Percentiles rank a stretch among this genome's conserved stretches.
These are phyloP conservation scores for Maniola hyperantus DNA, from an alignment of 2,888 invertebrate species.

Conservation along the genomic window DNA sequence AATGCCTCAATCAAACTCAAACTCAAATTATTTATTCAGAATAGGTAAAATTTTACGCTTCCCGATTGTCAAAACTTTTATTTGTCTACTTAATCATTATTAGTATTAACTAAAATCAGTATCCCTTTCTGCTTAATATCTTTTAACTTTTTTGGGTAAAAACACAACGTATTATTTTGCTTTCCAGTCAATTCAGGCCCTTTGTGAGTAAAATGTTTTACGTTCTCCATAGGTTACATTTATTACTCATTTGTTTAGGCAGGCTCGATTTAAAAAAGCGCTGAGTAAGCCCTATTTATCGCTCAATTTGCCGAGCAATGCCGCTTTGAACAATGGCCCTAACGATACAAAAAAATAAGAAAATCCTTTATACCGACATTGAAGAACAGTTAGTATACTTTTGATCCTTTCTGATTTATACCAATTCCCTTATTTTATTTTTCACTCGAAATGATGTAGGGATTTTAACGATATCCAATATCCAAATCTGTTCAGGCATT, in stretches of 20 bases:
- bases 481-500: too few relatives aligned
- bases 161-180: background rate
- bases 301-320: background rate
- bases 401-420: background rate
- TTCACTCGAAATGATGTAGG: too few relatives aligned
- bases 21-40: too few relatives aligned
- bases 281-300: slow-evolving; percentile 1
- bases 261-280: slow-evolving; percentile 2
- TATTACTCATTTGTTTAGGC: slow-evolving; percentile 8
- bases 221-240: slow-evolving; percentile 2
- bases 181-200: background rate
- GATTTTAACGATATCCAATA: too few relatives aligned
- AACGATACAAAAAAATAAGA: slow-evolving; percentile 2
- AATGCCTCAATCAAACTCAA: too few relatives aligned
- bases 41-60: too few relatives aligned
- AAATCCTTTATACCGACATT: background rate
- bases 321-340: background rate
- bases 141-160: background rate
- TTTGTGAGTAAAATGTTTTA: background rate
- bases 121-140: background rate
- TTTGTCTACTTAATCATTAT: too few relatives aligned
- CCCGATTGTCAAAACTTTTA: too few relatives aligned
- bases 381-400: background rate
- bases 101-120: background rate
- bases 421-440: background rate